Evolutionary conservation across 1,140 invertebrate species (phyloP).

Genomic region (Danaus melanippus): DNA sequence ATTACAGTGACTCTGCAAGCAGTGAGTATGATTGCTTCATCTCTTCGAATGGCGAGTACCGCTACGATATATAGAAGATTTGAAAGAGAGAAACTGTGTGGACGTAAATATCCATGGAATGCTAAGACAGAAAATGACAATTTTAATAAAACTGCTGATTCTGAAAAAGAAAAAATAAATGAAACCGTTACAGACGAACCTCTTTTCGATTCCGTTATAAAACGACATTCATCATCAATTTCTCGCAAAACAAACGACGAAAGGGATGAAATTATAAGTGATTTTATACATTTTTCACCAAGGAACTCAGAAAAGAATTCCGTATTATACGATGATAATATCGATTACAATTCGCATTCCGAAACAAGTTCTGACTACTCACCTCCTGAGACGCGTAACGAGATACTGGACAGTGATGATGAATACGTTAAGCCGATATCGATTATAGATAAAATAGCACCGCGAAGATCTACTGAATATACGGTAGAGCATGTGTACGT

Average conservation of each 20-base stretch:
- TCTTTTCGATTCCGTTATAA: conserved; percentile 42
- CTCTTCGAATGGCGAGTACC: conserved; percentile 77
- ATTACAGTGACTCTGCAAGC: conserved; percentile 77
- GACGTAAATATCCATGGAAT: conserved; percentile 79
- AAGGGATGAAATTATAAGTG: conserved; percentile 35
- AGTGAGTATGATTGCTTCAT: conserved; percentile 76
- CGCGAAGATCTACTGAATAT: conserved; percentile 38
- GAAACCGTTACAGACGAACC: conserved; percentile 27
- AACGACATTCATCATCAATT: conserved; percentile 24
- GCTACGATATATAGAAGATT: conserved; percentile 82
- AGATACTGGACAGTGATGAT: conserved; percentile 38
- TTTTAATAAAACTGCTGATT: conserved; percentile 19
- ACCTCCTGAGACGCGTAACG: conserved; percentile 22
- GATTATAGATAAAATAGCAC: conserved; percentile 61
- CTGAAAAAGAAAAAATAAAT: conserved; percentile 12
- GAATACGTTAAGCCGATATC: conserved; percentile 50
- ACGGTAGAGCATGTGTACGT: conserved; percentile 51
- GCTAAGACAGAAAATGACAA: conserved; percentile 19
- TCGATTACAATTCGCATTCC: conserved; percentile 26
- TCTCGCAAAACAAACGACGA: conserved; percentile 25
- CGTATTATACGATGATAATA: conserved; percentile 35
- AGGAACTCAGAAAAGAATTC: conserved; percentile 29
- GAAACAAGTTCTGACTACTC: conserved; percentile 45
- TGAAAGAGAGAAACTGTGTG: conserved; percentile 81
- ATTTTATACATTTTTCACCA: conserved; percentile 60